Evolutionary conservation across 2,888 invertebrate genomes (phyloP).

Genomic region (Syrista parreyssii): DNA sequence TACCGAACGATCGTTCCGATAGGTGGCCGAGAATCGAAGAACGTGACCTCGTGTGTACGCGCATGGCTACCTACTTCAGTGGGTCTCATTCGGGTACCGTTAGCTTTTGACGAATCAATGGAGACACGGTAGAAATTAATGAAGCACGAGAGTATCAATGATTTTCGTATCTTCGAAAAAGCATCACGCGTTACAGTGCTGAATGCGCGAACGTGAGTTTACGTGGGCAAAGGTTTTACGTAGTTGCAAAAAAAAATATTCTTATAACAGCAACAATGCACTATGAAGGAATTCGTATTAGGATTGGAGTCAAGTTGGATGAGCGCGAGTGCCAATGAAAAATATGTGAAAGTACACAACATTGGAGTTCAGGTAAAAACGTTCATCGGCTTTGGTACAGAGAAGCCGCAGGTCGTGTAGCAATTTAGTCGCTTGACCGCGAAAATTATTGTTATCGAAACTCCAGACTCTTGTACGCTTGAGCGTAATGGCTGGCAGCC

Average conservation of each 20-base stretch:
- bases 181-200: not conserved
- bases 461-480: conserved; percentile 17
- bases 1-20: conserved; percentile 39
- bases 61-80: conserved; percentile 34
- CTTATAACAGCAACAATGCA: not conserved
- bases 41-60: conserved; percentile 47
- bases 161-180: not conserved
- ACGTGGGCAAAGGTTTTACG: not conserved
- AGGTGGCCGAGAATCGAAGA: conserved; percentile 42
- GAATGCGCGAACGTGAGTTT: not conserved
- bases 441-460: conserved; percentile 57
- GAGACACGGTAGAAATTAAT: not conserved
- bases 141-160: not conserved
- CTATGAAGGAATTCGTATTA: not conserved
- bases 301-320: conserved; percentile 12
- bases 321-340: conserved; percentile 16
- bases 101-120: not conserved
- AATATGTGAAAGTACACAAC: conserved; percentile 1
- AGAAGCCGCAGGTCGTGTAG: conserved; percentile 38
- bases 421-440: conserved; percentile 59
- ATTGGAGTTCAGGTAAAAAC: not conserved
- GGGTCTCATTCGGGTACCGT: conserved; percentile 38
- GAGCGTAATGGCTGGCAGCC: conserved; percentile 42
- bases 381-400: not conserved
- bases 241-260: not conserved